These are phyloP conservation scores for Drosophila teissieri DNA, from an alignment of 1,140 invertebrate genomes.

Conservation along the genomic window DNA sequence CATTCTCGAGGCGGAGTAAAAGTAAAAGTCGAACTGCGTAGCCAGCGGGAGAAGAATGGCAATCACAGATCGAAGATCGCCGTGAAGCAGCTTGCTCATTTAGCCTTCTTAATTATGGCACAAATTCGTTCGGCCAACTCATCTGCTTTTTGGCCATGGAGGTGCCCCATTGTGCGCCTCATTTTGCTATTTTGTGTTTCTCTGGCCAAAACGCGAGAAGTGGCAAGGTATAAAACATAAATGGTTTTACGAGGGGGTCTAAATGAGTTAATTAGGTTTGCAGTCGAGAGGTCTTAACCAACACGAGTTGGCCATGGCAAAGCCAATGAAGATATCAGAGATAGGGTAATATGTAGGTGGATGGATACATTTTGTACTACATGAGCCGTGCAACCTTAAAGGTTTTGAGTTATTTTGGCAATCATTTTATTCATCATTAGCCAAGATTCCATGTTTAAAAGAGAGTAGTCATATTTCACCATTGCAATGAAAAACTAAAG, in stretches of 20 bases:
- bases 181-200: slow-evolving; percentile 15
- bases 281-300: slow-evolving; percentile 31
- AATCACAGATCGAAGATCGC: slow-evolving; percentile 38
- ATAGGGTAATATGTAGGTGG: slow-evolving; percentile 15
- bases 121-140: slow-evolving; percentile 52
- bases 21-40: slow-evolving; percentile 64
- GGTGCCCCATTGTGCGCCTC: slow-evolving; percentile 38
- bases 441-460: too few relatives aligned
- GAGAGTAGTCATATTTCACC: too few relatives aligned
- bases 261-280: slow-evolving; percentile 58
- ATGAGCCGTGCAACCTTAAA: background rate
- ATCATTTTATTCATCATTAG: too few relatives aligned
- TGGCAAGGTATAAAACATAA: slow-evolving; percentile 41
- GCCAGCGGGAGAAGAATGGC: slow-evolving; percentile 17
- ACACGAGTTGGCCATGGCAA: slow-evolving; percentile 38
- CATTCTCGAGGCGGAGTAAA: slow-evolving; percentile 40
- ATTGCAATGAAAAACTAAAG: too few relatives aligned
- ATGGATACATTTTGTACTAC: slow-evolving; percentile 3
- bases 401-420: too few relatives aligned
- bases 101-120: slow-evolving; percentile 37
- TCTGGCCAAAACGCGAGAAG: slow-evolving; percentile 35
- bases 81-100: slow-evolving; percentile 24
- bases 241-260: slow-evolving; percentile 46
- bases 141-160: slow-evolving; percentile 58
- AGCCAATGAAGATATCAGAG: slow-evolving; percentile 30